Evolutionary conservation across 1,140 invertebrate species (phyloP).

Genomic region (Gonatopus flavifemur): DNA sequence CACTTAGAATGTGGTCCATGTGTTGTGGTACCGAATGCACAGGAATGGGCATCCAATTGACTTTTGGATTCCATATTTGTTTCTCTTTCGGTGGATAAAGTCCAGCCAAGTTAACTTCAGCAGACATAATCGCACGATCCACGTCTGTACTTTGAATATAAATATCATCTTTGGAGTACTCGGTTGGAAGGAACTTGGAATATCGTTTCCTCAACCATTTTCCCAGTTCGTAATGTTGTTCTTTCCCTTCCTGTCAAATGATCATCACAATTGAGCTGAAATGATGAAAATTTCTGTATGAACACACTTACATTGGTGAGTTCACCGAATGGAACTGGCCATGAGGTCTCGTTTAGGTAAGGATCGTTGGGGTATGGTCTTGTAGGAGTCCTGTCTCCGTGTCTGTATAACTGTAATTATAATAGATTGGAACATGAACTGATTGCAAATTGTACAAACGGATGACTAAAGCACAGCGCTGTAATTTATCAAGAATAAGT

Average conservation of each 20-base stretch:
- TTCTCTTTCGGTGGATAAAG: slow-evolving; percentile 55
- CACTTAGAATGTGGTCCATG: no score
- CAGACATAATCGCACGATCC: slow-evolving; percentile 62
- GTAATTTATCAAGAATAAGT: no score
- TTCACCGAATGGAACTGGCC: no score
- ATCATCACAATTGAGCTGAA: slow-evolving; percentile 21
- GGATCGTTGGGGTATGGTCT: no score
- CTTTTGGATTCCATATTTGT: slow-evolving; percentile 53
- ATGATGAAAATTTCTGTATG: slow-evolving; percentile 13
- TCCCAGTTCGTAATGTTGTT: slow-evolving; percentile 5
- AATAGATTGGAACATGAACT: no score
- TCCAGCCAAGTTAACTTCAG: slow-evolving; percentile 56
- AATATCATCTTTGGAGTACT: slow-evolving; percentile 51
- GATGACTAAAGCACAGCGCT: no score
- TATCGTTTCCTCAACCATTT: slow-evolving; percentile 34
- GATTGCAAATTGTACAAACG: no score
- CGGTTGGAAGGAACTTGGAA: slow-evolving; percentile 43
- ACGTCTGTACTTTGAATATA: slow-evolving; percentile 50
- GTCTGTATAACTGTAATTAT: no score
- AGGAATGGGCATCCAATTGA: slow-evolving; percentile 62
- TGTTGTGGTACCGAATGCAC: slow-evolving; percentile 51
- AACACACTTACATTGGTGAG: no score
- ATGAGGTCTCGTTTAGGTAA: no score
- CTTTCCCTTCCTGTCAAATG: slow-evolving; percentile 11
- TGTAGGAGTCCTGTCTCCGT: no score